These are phyloP conservation scores for Cyprichromis sp. DNA, from an alignment of 2,113 vertebrate genomes.

Conservation along the genomic window DNA sequence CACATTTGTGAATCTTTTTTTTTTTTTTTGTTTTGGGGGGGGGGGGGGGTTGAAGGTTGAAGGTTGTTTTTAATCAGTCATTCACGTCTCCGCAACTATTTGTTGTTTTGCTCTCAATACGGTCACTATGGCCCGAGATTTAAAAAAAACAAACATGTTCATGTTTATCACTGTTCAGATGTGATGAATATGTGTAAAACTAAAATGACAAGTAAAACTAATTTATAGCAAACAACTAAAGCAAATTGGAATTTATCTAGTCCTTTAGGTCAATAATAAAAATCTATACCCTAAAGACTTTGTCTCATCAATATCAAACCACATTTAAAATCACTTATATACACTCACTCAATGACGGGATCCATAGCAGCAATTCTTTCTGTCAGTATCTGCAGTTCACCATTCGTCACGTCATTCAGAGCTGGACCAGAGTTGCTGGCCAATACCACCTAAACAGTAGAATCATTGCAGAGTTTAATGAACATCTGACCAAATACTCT, in stretches of 20 bases:
- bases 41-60: too few species aligned
- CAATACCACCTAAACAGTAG: conserved; percentile 79
- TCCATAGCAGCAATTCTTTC: conserved; percentile 90
- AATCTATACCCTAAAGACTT: neutral
- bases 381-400: conserved; percentile 85
- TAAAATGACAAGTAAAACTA: neutral
- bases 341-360: conserved; percentile 77
- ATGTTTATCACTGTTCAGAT: neutral
- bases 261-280: neutral
- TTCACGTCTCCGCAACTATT: neutral
- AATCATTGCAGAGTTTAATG: neutral
- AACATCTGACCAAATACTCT: rapidly evolving
- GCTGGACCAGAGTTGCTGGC: conserved; percentile 96
- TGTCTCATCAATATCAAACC: neutral
- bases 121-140: neutral
- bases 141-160: neutral
- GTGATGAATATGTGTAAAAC: neutral
- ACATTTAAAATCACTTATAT: neutral
- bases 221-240: neutral
- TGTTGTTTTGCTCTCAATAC: neutral
- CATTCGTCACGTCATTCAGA: conserved; percentile 90
- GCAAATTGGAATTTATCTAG: neutral
- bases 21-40: too few species aligned
- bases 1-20: too few species aligned
- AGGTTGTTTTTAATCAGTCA: neutral